Evolutionary conservation across 2,888 invertebrate species (phyloP).

Genomic region (Julus scanicus): DNA sequence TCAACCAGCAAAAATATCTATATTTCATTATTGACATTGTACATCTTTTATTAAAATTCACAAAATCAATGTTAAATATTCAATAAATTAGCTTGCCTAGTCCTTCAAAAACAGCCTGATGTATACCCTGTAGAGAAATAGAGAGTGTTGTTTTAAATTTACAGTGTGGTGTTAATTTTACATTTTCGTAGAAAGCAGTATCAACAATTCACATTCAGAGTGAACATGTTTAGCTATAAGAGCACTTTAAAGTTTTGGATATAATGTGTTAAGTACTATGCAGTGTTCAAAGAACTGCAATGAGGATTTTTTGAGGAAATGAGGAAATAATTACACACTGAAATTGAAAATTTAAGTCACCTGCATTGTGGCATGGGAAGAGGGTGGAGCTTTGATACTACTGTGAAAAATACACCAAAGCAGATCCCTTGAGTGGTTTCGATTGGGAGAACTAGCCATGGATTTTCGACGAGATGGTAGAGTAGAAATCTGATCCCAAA

Average conservation of each 20-base stretch:
- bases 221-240: too few species aligned
- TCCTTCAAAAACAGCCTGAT: conserved; percentile 52
- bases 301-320: too few species aligned
- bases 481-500: conserved; percentile 78
- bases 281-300: too few species aligned
- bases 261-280: too few species aligned
- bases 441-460: conserved; percentile 54
- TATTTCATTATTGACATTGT: too few species aligned
- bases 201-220: too few species aligned
- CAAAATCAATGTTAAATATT: not conserved
- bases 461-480: conserved; percentile 53
- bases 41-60: too few species aligned
- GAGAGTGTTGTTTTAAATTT: not conserved
- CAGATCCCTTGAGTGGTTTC: conserved; percentile 55
- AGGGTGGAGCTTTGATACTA: conserved; percentile 36
- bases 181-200: too few species aligned
- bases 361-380: conserved; percentile 49
- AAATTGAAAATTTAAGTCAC: not conserved
- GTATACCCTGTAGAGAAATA: conserved; percentile 24
- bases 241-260: too few species aligned
- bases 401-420: conserved; percentile 54
- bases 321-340: too few species aligned
- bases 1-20: too few species aligned
- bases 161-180: too few species aligned
- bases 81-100: conserved; percentile 7